A percentile compares a stretch with the other conserved stretches of the same genome.
phyloP scores from a whole-genome alignment of 2,888 invertebrate species.

The Andrena bicolor region DNA sequence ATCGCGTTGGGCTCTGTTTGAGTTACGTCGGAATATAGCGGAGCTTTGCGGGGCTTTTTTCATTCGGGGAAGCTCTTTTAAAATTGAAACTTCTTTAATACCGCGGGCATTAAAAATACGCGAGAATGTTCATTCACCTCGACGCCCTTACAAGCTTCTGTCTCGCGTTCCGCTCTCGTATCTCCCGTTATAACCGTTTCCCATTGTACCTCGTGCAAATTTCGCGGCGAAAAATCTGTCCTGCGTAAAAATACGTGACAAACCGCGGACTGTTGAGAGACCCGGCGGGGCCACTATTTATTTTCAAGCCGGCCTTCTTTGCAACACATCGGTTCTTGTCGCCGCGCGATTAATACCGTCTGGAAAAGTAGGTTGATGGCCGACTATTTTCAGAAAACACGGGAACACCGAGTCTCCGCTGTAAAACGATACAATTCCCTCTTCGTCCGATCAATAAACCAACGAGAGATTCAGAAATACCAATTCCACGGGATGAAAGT shows the following conservation, averaged over 20 bases:
- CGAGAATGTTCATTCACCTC: constrained; percentile 26
- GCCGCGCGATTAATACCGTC: background rate
- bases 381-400: too few relatives aligned
- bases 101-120: constrained; percentile 49
- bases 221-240: background rate
- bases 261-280: too few relatives aligned
- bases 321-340: too few relatives aligned
- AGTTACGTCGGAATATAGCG: constrained; percentile 13
- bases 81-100: constrained; percentile 54
- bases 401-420: too few relatives aligned
- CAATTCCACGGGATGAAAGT: background rate
- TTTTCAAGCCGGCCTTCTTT: too few relatives aligned
- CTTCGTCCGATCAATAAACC: background rate
- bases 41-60: constrained; percentile 9
- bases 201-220: background rate
- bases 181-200: too few relatives aligned
- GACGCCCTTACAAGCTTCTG: background rate
- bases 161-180: constrained; percentile 4
- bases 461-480: background rate
- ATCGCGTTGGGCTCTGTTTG: constrained; percentile 32
- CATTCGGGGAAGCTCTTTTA: constrained; percentile 11
- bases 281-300: too few relatives aligned
- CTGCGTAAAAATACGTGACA: too few relatives aligned
- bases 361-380: too few relatives aligned
- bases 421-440: too few relatives aligned